These are phyloP conservation scores for Dendropsophus ebraccatus DNA, from an alignment of 2,113 vertebrate genomes.

Conservation along the genomic window DNA sequence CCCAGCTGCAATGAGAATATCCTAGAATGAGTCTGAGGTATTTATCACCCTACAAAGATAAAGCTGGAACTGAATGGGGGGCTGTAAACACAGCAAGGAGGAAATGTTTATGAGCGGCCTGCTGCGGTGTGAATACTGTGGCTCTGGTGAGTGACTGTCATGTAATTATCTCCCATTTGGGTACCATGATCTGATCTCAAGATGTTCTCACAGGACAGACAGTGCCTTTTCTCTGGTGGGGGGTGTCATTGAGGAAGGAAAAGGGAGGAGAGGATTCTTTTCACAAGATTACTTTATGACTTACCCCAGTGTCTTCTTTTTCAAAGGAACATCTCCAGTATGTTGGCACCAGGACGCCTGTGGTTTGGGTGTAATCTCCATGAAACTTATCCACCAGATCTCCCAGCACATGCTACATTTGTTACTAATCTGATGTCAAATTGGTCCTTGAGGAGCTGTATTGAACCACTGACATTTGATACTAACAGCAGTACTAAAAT, in stretches of 20 bases:
- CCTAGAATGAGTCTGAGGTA: constrained; percentile 69
- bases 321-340: constrained; percentile 17
- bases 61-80: constrained; percentile 71
- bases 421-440: neutral
- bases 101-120: constrained; percentile 76
- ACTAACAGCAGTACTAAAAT: neutral
- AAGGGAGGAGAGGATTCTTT: constrained; percentile 48
- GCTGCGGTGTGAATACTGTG: constrained; percentile 71
- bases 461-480: neutral
- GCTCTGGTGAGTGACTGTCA: constrained; percentile 70
- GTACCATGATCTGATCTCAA: constrained; percentile 70
- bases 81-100: constrained; percentile 70
- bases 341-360: constrained; percentile 10
- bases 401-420: neutral
- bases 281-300: constrained; percentile 34
- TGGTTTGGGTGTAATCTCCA: constrained; percentile 1
- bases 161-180: constrained; percentile 73
- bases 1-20: constrained; percentile 64
- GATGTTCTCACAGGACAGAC: constrained; percentile 66
- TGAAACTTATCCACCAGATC: neutral
- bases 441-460: neutral
- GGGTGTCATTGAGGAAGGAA: constrained; percentile 67
- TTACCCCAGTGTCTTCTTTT: neutral
- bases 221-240: constrained; percentile 63
- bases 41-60: constrained; percentile 75